Evolutionary conservation across 2,113 vertebrate species (phyloP), one percentile per base, ranked within the genome.

Genomic region (Sapajus apella): DNA sequence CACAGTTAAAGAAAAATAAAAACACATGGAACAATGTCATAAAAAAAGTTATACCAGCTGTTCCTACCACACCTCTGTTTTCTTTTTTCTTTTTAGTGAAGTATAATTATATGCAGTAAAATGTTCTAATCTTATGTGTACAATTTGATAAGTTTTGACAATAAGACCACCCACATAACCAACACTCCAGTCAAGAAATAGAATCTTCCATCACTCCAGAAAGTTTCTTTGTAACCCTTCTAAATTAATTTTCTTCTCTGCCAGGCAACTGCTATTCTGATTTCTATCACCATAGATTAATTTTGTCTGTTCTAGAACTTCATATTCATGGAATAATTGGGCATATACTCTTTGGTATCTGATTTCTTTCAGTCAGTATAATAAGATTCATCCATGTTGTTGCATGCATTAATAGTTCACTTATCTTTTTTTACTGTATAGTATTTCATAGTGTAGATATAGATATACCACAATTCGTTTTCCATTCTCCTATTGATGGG

Each of bases 11-110:
- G 56, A 88, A 85, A 96, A 96, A 95, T 85, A 91, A 94, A 94
- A 94, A 92, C 58, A 94, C 93, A 77, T 35, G 58, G 35, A 97
- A 93, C 66, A 75, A 86, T 82, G 81, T 94, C 91, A 92, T 76
- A 70, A 95, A 94, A 90, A 94, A 68, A 88, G 56, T 86, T 91
- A 55, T 13, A 90, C 72, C 91, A 96, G 87, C 91, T 95, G 84
- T 94, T 93, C 30, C n/a, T 75, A 25, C 66, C 52, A 83, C 21
- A 27, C 5, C 11, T n/a, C 23, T 73, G 40, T 58, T 90, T 81
- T 81, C 73, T 72, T 81, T 82, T 90, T 80, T 76, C 66, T 82
- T 83, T 77, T 70, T 50, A 50, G 80, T 79, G 50, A 85, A 75
- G 61, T 55, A 68, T 27, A 82, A 87, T 92, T 83, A 76, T 25